A percentile compares a stretch with the other conserved stretches of the same genome.
These are phyloP conservation scores for Pachypsylla venusta DNA, from an alignment of 1,140 invertebrate genomes.

Conservation along the genomic window DNA sequence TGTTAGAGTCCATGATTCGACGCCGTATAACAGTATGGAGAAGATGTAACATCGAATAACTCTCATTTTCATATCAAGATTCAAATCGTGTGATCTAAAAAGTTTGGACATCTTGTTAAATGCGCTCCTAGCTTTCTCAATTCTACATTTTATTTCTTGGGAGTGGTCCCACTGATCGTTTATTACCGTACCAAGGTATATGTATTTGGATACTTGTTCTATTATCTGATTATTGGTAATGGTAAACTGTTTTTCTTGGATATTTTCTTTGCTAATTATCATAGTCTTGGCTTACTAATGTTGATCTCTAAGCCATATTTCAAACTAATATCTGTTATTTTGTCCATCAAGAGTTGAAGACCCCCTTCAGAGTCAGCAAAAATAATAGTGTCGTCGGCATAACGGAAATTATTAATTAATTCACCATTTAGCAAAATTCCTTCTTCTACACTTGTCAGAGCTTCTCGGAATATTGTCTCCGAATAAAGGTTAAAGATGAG, in stretches of 20 bases:
- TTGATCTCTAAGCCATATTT: conserved; percentile 11
- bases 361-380: conserved; percentile 5
- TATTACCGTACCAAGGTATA: too few relatives aligned
- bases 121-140: too few relatives aligned
- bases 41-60: too few relatives aligned
- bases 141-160: conserved; percentile 6
- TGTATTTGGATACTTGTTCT: too few relatives aligned
- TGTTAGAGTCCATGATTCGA: too few relatives aligned
- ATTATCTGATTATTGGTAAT: too few relatives aligned
- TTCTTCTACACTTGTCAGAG: conserved; percentile 11
- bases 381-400: conserved; percentile 16
- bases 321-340: conserved; percentile 4
- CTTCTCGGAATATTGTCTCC: conserved; percentile 13
- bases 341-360: conserved; percentile 10
- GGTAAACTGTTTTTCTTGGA: too few relatives aligned
- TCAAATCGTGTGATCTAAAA: too few relatives aligned
- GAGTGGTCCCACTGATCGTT: conserved; percentile 7
- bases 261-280: too few relatives aligned
- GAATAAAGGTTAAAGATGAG: conserved; percentile 28
- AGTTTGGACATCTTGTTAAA: too few relatives aligned
- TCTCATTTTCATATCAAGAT: too few relatives aligned
- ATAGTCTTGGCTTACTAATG: conserved; percentile 10
- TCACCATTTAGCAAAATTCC: conserved; percentile 12
- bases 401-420: conserved; percentile 14
- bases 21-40: too few relatives aligned